Conservation (phyloP, 2,888 invertebrate species). For the Drosophila sordidula region DNA sequence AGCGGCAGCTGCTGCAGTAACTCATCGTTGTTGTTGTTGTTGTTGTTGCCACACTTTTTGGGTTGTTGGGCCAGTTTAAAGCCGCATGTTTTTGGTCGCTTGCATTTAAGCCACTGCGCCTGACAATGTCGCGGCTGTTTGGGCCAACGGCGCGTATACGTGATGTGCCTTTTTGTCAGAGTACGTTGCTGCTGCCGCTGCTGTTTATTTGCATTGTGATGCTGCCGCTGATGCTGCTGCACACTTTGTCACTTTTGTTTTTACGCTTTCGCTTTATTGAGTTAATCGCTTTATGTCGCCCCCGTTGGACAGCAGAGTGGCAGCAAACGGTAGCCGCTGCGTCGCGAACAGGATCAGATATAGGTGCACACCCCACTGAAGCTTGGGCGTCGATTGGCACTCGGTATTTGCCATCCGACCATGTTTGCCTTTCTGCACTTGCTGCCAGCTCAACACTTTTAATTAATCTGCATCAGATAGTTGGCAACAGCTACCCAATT, state of each 20-base stretch:
- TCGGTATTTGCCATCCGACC: conserved; percentile 37
- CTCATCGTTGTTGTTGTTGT: conserved; percentile 28
- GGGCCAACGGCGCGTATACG: conserved; percentile 52
- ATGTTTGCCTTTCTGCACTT: conserved; percentile 72
- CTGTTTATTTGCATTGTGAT: conserved; percentile 44
- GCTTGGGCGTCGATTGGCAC: conserved; percentile 13
- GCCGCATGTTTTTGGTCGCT: conserved; percentile 63
- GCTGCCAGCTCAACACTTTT: conserved; percentile 73
- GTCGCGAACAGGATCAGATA: conserved; percentile 17
- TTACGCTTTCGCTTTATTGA: conserved; percentile 74
- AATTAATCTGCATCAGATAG: conserved; percentile 64
- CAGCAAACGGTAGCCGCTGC: conserved; percentile 11
- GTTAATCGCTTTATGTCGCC: conserved; percentile 72
- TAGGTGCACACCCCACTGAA: background rate
- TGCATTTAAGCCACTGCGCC: conserved; percentile 44
- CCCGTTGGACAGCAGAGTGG: conserved; percentile 22
- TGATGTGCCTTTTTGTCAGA: conserved; percentile 45
- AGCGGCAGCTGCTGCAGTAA: conserved; percentile 10
- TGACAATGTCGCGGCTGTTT: conserved; percentile 19
- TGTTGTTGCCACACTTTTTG: conserved; percentile 38
- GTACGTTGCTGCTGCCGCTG: conserved; percentile 6
- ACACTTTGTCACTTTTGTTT: conserved; percentile 75
- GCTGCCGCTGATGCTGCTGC: conserved; percentile 39
- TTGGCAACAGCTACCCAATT: conserved; percentile 2
- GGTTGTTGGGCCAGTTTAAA: conserved; percentile 28